phyloP scores from a whole-genome alignment of 2,888 invertebrate genomes.

The Smittia sp. region DNA sequence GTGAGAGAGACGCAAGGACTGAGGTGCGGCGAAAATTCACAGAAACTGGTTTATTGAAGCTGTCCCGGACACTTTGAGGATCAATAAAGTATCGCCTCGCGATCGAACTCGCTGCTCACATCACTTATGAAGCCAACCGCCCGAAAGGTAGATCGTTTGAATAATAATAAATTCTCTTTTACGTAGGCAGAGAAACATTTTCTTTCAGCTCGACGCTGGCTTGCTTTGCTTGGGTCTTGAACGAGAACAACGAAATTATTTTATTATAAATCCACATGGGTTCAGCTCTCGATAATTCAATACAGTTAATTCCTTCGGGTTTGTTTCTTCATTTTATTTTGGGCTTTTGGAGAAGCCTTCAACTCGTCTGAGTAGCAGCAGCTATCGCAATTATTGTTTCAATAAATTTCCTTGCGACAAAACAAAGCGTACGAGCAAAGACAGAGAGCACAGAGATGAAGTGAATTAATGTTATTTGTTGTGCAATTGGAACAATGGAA shows the following conservation, averaged over 20 bases:
- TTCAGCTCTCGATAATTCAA: conserved; percentile 5
- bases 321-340: neutral
- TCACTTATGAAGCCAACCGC: neutral
- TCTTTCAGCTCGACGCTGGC: conserved; percentile 8
- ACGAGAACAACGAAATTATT: conserved; percentile 28
- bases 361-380: neutral
- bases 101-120: neutral
- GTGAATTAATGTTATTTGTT: conserved; percentile 12
- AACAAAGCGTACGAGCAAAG: neutral
- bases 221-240: conserved; percentile 5
- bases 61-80: conserved; percentile 8
- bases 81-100: conserved; percentile 35
- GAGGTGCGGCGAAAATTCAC: conserved; percentile 16
- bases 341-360: neutral
- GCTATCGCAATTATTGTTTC: neutral
- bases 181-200: conserved; percentile 35
- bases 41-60: conserved; percentile 22
- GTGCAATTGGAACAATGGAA: conserved; percentile 36
- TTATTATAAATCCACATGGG: conserved; percentile 39
- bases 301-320: neutral
- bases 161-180: conserved; percentile 16
- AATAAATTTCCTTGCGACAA: conserved; percentile 5
- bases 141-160: neutral
- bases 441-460: neutral
- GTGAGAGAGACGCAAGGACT: neutral